A percentile compares a stretch with the other conserved stretches of the same genome.
Evolutionary conservation across 2,888 invertebrate species (phyloP).

Genomic region (Drosophila anomelani): DNA sequence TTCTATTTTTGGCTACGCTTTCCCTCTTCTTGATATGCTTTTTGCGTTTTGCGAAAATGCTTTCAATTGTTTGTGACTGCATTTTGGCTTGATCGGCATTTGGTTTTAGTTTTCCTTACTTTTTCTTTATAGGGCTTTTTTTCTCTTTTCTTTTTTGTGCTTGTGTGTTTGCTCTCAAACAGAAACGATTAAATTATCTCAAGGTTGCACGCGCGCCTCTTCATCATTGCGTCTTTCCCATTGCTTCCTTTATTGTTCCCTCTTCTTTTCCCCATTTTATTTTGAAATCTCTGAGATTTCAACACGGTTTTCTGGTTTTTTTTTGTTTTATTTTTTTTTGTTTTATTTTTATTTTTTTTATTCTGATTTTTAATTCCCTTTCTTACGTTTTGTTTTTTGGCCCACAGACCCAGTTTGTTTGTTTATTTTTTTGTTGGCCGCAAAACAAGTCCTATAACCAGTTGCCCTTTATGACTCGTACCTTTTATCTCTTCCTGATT

Average conservation of each 20-base stretch:
- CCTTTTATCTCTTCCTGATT: neutral
- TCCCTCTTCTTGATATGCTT: constrained; percentile 24
- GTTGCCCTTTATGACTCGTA: neutral
- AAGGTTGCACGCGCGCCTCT: constrained; percentile 76
- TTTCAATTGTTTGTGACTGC: constrained; percentile 62
- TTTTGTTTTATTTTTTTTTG: neutral
- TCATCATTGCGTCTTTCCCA: constrained; percentile 16
- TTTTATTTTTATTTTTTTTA: neutral
- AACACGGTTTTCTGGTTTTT: constrained; percentile 3
- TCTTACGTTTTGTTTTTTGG: constrained; percentile 16
- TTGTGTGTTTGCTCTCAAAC: constrained; percentile 61
- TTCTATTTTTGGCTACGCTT: constrained; percentile 24
- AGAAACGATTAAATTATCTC: constrained; percentile 75
- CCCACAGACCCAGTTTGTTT: constrained; percentile 42
- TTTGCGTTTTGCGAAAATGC: constrained; percentile 51
- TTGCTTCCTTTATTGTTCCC: constrained; percentile 44
- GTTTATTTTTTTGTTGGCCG: neutral
- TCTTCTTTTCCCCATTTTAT: neutral
- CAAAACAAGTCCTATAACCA: constrained; percentile 9
- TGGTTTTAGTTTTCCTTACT: constrained; percentile 25
- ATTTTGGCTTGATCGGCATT: constrained; percentile 50
- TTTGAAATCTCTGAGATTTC: constrained; percentile 33
- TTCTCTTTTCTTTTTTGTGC: neutral
- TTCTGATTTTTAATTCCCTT: neutral
- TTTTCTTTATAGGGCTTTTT: constrained; percentile 49